Evolutionary conservation across 1,140 invertebrate species (phyloP), one percentile per base, ranked within the genome.

Genomic region (Drosophila nannoptera): DNA sequence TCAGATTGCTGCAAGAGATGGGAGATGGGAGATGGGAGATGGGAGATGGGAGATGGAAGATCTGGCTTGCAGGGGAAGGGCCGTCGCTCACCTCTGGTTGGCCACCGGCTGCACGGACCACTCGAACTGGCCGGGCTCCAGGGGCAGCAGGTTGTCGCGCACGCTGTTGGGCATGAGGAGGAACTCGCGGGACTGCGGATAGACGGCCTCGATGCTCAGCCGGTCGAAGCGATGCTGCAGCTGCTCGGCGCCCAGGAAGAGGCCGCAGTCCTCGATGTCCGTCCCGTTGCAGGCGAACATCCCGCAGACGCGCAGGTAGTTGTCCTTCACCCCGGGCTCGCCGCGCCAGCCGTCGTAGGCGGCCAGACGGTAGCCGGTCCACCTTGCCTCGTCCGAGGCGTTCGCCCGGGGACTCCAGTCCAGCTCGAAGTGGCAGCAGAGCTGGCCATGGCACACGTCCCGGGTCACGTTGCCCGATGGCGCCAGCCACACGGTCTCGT

Each of bases 341-440:
- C 75, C 65, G 1, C 87, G 72, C 66, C 69, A 69, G 5, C 87
- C 87, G 46, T 89, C 76, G 43, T 69, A 89, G 32, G 67, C 63
- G 5, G 59, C 84, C 55, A 88, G 12, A 0, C 87, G 76, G 48
- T 87, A 88, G 38, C 33, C 66, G 11, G 77, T 76, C 35, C 54
- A 53, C 4, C 22, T 62, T 1, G 5, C 31, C 14, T 49, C 31
- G 5, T 7, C 8, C 5, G 22, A 4, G 33, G 2, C 29, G 7
- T 11, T 3, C 5, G 4, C 6, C n/a, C 38, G 6, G 4, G 6
- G 42, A 1, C 32, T 43, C 72, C 74, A 84, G 5, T 68, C 40
- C 0, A 87, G 5, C 8, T 87, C 67, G 35, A 88, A 88, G 29
- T 67, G 16, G 6, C 88, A 89, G 33, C 88, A 89, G 12, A 88